These are phyloP conservation scores for Orthosia cruda DNA, from an alignment of 2,888 invertebrate genomes.

Conservation along the genomic window DNA sequence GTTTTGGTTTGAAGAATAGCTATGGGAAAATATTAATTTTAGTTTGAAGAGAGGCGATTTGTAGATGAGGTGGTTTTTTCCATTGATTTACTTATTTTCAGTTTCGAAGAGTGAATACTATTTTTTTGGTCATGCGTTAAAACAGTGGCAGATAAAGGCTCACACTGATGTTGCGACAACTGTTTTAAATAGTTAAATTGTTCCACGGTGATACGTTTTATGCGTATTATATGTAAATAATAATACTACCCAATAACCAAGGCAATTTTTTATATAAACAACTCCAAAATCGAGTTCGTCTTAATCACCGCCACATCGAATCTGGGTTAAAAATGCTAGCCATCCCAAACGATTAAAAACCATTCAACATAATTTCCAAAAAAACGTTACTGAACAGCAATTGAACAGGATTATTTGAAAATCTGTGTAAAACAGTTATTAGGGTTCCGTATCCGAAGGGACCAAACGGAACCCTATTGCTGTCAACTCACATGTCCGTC, in stretches of 20 bases:
- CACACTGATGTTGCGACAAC: too few species aligned
- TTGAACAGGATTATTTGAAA: background rate
- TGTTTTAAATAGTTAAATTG: too few species aligned
- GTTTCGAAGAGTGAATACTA: background rate
- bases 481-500: too few species aligned
- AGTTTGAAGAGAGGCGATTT: background rate
- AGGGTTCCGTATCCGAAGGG: too few species aligned
- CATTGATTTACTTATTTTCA: too few species aligned
- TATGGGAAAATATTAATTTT: background rate
- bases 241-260: background rate
- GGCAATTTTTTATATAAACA: background rate
- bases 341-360: background rate
- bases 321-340: background rate
- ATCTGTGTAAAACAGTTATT: background rate
- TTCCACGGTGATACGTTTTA: too few species aligned
- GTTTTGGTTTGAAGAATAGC: background rate
- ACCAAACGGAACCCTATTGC: too few species aligned
- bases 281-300: constrained; percentile 29
- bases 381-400: background rate
- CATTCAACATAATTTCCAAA: background rate
- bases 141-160: too few species aligned
- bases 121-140: too few species aligned
- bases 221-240: too few species aligned
- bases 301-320: background rate
- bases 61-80: too few species aligned